Conservation (phyloP, 2,797 vertebrate species). For the Muscicapa comitata region DNA sequence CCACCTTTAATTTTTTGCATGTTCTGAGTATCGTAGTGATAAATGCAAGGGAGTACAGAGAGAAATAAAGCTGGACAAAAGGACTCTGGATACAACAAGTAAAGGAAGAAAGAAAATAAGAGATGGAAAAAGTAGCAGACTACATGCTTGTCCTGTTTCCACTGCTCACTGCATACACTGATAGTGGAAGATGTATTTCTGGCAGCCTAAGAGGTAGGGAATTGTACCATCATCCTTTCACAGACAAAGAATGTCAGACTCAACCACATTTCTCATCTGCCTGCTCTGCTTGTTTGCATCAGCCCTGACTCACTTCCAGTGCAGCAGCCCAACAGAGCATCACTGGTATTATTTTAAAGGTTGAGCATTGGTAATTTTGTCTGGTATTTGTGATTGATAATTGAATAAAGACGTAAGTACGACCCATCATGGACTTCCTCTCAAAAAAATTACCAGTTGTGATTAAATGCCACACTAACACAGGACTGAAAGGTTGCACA, state of each 20-base stretch:
- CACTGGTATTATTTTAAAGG: not conserved
- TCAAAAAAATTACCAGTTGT: not conserved
- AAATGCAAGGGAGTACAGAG: not conserved
- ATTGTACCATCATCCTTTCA: not conserved
- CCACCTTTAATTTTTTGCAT: no score
- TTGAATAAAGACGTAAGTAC: not conserved
- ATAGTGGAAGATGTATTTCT: not conserved
- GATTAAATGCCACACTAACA: not conserved
- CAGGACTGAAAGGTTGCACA: not conserved
- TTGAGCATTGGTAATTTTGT: not conserved
- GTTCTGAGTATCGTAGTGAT: not conserved
- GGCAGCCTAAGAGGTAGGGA: not conserved
- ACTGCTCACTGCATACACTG: not conserved
- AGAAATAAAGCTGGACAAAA: not conserved
- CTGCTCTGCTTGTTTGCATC: not conserved
- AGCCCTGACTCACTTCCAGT: slow-evolving; percentile 12
- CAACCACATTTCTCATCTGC: not conserved
- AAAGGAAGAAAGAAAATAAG: not conserved
- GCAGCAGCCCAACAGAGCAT: not conserved
- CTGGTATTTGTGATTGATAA: not conserved
- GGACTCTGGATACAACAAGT: not conserved
- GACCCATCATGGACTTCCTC: not conserved
- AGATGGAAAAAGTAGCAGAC: not conserved
- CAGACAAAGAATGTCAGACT: not conserved
- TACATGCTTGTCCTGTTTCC: not conserved